These are phyloP conservation scores for Eupithecia tripunctaria DNA, from an alignment of 2,888 invertebrate genomes.

Conservation along the genomic window DNA sequence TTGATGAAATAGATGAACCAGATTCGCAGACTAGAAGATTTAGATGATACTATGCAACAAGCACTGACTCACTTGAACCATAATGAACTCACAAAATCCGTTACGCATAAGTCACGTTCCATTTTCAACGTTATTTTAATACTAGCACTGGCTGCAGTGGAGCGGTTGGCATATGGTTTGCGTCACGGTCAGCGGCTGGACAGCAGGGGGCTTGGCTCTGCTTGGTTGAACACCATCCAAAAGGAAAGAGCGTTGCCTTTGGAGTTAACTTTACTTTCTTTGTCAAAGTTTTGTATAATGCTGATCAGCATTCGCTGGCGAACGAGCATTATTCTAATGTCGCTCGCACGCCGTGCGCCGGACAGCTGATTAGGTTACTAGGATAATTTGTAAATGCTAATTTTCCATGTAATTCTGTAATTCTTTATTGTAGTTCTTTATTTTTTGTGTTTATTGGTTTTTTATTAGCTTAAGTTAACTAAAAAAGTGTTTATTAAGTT, in stretches of 20 bases:
- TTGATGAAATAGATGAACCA: not conserved
- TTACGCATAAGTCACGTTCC: constrained; percentile 24
- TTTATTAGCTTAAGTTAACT: too few species aligned
- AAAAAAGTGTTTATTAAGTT: too few species aligned
- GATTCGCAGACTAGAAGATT: not conserved
- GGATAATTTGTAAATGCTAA: too few species aligned
- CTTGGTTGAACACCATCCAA: constrained; percentile 50
- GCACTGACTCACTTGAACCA: constrained; percentile 10
- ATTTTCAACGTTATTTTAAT: constrained; percentile 50
- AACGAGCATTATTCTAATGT: too few species aligned
- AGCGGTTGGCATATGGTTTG: constrained; percentile 61
- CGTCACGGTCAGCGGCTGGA: constrained; percentile 63
- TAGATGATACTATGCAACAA: not conserved
- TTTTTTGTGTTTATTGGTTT: too few species aligned
- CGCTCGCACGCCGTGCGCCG: too few species aligned
- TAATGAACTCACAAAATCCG: constrained; percentile 14
- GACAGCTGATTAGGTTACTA: too few species aligned
- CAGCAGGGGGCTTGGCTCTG: constrained; percentile 52
- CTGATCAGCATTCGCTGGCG: too few species aligned
- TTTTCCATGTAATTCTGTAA: too few species aligned
- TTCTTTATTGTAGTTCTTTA: too few species aligned
- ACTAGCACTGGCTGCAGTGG: constrained; percentile 45
- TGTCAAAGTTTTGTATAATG: constrained; percentile 5
- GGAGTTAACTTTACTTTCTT: constrained; percentile 9
- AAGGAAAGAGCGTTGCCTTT: constrained; percentile 38